A percentile compares a stretch with the other conserved stretches of the same genome.
Evolutionary conservation across 2,888 invertebrate genomes (phyloP).

Genomic region (Lordiphosa fenestrarum): DNA sequence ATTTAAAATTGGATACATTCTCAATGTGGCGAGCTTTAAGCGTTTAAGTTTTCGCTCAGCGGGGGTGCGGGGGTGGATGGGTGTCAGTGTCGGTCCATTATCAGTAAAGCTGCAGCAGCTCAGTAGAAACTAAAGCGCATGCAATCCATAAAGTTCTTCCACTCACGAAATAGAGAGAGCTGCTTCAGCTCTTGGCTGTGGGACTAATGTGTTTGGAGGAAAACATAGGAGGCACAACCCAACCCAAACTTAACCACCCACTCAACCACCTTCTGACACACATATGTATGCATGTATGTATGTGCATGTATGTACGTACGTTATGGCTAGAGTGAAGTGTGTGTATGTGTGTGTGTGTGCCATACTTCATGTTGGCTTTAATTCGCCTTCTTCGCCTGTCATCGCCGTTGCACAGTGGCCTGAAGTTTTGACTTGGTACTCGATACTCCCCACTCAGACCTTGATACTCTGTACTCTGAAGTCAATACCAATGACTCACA

Average conservation of each 20-base stretch:
- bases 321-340: background rate
- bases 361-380: slow-evolving; percentile 58
- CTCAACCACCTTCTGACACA: slow-evolving; percentile 11
- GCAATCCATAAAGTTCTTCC: slow-evolving; percentile 43
- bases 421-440: too few relatives aligned
- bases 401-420: slow-evolving; percentile 14
- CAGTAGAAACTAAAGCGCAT: slow-evolving; percentile 35
- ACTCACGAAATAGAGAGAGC: background rate
- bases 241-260: background rate
- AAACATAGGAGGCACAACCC: background rate
- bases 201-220: slow-evolving; percentile 47
- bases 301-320: background rate
- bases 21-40: too few relatives aligned
- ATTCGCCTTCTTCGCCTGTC: slow-evolving; percentile 54
- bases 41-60: background rate
- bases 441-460: too few relatives aligned
- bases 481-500: too few relatives aligned
- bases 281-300: slow-evolving; percentile 2
- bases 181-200: background rate
- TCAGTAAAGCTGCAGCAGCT: slow-evolving; percentile 47
- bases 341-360: slow-evolving; percentile 7
- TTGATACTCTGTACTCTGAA: too few relatives aligned
- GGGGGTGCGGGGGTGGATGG: too few relatives aligned
- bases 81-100: slow-evolving; percentile 37
- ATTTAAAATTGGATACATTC: too few relatives aligned